Evolutionary conservation across 2,888 invertebrate species (phyloP), one percentile per base, ranked within the genome.

Genomic region (Colletes collaris): DNA sequence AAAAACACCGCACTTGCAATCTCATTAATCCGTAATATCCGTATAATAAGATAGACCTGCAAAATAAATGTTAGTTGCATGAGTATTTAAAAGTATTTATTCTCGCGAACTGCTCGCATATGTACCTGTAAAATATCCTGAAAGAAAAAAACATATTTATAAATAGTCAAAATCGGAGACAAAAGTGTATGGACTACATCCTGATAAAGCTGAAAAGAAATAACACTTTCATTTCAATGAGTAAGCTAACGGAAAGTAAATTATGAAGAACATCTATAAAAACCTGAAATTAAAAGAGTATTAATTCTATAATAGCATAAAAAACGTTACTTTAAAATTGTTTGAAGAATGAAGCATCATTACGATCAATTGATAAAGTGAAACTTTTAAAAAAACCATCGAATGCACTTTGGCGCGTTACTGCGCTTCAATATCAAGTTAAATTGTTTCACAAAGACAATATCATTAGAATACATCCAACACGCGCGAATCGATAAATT

Each of bases 131-230:
- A 73, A 11, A 69, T 10, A 11, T n/a, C n/a, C 16, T 46, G 10
- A 44, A 13, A 27, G 16, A 27, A 27, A 27, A 27, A 11, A 13
- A 11, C 13, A 62, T 11, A 5, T 13, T 46, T 19, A 62, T 3
- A 46, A 62, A 62, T 8, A 49, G 46, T 8, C 4, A 50, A 27
- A 49, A 16, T 46, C 44, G 8, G 44, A 46, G 44, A 46, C 44
- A 8, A 8, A 10, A 46, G 10, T 46, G 44, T 46, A 10, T 6
- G 8, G 0, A 10, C 10, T 46, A 46, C 8, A 8, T 10, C 16
- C 13, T 6, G 49, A 16, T n/a, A 13, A n/a, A 19, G 44, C 69
- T 78, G 63, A 58, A 78, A 62, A n/a, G 1, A 53, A 68, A 68
- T 10, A 62, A 49, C 3, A 3, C 19, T 62, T 49, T 62, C 27